Evolutionary conservation across 92 coral and sea anemone species (phyloP), one percentile per base, ranked within the genome.

Genomic region (Porites evermanni): DNA sequence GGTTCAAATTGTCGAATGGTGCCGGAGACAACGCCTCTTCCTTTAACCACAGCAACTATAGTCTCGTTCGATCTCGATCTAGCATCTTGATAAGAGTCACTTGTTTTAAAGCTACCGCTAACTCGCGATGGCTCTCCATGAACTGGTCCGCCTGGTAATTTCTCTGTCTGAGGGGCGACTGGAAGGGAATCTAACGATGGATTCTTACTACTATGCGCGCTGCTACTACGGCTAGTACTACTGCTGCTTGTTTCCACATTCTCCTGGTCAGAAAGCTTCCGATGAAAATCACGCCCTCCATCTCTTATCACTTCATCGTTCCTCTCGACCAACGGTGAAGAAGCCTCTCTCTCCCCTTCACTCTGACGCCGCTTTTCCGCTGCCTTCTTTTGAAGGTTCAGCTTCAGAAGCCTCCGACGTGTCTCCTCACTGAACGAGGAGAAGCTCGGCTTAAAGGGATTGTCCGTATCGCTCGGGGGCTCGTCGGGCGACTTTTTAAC

Each of bases 331-430:
- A 68, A 38, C 47, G 88, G 71, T 2, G 79, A 72, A 13, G 78
- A 53, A 10, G 73, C 8, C 29, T 64, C 67, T 20, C 21, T 73
- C 16, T 88, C 95, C 10, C 88, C 83, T 61, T 88, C 96, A n/a
- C 92, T 85, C 85, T 92, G 96, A n/a, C 93, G 95, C 82, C 90
- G 88, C 79, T 95, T 97, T 75, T 97, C 99, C 10, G 87, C 92
- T 19, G 98, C 99, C 60, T 92, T 97, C 87, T 95, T 94, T 73
- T 92, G 97, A 29, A 97, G 90, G 85, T 94, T 97, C 21, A 95
- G 89, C 74, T 89, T 95, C 44, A 97, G 81, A 61, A 97, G 80
- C 70, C 99, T 87, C 24, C 92, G 64, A 24, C 96, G 89, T 13
- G 99, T 97, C 77, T 92, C 95, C 68, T 97, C 98, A 56, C 96